These are phyloP conservation scores for Amphiduros pacificus DNA, from an alignment of 2,888 invertebrate genomes.

Conservation along the genomic window DNA sequence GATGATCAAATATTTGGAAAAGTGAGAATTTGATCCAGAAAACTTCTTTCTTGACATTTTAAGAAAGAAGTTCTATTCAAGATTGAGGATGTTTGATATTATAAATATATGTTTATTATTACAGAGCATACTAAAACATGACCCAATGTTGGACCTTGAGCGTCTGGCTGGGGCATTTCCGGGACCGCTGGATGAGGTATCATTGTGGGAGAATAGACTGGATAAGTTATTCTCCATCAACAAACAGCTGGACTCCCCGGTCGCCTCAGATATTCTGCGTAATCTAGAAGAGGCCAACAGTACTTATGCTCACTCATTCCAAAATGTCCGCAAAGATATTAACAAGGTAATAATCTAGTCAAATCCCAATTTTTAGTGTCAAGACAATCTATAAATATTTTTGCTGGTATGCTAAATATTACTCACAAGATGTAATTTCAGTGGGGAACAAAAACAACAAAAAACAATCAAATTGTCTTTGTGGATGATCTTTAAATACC, in stretches of 20 bases:
- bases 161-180: constrained; percentile 49
- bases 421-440: too few relatives aligned
- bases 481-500: too few relatives aligned
- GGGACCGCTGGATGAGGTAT: constrained; percentile 54
- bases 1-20: too few relatives aligned
- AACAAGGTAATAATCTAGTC: constrained; percentile 43
- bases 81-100: too few relatives aligned
- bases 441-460: too few relatives aligned
- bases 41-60: too few relatives aligned
- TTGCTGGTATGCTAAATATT: too few relatives aligned
- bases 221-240: constrained; percentile 52
- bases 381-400: too few relatives aligned
- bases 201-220: constrained; percentile 54
- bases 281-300: constrained; percentile 57
- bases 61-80: too few relatives aligned
- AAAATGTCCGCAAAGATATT: constrained; percentile 51
- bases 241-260: constrained; percentile 45
- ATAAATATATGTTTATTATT: not conserved
- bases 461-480: too few relatives aligned
- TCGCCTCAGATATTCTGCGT: constrained; percentile 54
- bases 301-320: constrained; percentile 54
- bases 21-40: too few relatives aligned
- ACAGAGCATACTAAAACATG: constrained; percentile 52
- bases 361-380: too few relatives aligned
- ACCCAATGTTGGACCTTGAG: constrained; percentile 48